Conservation (phyloP, 2,797 vertebrate genomes). For the Thaleichthys pacificus region DNA sequence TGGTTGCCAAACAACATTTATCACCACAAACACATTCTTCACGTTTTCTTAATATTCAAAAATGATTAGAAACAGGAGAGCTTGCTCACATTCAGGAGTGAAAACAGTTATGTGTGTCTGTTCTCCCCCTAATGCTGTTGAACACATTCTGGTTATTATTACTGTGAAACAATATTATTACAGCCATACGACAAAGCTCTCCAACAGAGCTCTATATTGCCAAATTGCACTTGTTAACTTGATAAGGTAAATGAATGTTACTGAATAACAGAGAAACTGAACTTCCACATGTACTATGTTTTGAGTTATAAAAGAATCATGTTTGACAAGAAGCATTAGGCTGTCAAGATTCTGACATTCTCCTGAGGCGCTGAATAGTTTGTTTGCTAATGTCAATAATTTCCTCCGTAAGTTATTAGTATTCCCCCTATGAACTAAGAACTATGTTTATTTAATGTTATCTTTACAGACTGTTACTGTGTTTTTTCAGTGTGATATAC, state of each 20-base stretch:
- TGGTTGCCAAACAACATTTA: conserved; percentile 9
- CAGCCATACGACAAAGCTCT: not conserved
- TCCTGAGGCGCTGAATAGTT: conserved; percentile 19
- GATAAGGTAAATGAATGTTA: conserved; percentile 14
- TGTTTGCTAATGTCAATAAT: conserved; percentile 24
- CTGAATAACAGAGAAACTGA: conserved; percentile 11
- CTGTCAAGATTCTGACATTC: conserved; percentile 19
- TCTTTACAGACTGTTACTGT: not conserved
- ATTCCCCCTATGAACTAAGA: conserved; percentile 16
- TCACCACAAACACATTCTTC: not conserved
- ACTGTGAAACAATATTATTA: no score
- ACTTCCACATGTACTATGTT: conserved; percentile 19
- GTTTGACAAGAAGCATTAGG: conserved; percentile 26
- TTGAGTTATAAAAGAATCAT: conserved; percentile 1
- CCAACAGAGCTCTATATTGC: not conserved
- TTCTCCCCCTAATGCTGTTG: not conserved
- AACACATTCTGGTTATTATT: not conserved
- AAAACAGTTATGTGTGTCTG: not conserved
- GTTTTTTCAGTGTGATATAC: conserved; percentile 1
- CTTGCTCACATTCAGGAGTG: not conserved
- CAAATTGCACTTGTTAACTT: not conserved
- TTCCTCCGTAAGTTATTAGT: conserved; percentile 14
- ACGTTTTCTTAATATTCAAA: not conserved
- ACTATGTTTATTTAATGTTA: not conserved
- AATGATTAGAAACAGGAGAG: not conserved